Conservation (phyloP, 2,888 invertebrate genomes). For the Perithous albicinctus region DNA sequence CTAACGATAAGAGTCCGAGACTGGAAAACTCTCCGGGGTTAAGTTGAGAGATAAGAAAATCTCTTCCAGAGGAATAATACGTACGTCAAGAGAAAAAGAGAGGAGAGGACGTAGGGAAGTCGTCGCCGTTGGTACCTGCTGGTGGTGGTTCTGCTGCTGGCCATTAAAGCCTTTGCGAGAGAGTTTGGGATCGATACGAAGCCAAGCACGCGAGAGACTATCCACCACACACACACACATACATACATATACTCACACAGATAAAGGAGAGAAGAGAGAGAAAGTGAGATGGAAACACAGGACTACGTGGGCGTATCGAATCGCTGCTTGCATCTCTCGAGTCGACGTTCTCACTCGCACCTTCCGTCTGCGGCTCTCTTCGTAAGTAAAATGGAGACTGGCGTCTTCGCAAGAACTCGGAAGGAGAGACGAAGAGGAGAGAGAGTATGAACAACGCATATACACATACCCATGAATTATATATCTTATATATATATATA, state of each 20-base stretch:
- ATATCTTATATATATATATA: too few species aligned
- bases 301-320: slow-evolving; percentile 65
- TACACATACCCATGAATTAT: too few species aligned
- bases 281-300: slow-evolving; percentile 60
- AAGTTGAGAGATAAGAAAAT: not conserved
- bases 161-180: slow-evolving; percentile 65
- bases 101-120: slow-evolving; percentile 41
- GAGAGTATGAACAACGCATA: slow-evolving; percentile 46
- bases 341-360: slow-evolving; percentile 35
- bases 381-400: slow-evolving; percentile 65
- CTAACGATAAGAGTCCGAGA: not conserved
- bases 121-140: slow-evolving; percentile 56
- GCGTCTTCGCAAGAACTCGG: slow-evolving; percentile 54
- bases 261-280: slow-evolving; percentile 38
- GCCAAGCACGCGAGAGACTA: slow-evolving; percentile 64
- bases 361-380: slow-evolving; percentile 35
- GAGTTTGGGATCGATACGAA: slow-evolving; percentile 68
- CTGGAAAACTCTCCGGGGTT: not conserved
- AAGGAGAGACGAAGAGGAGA: slow-evolving; percentile 49
- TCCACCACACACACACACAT: slow-evolving; percentile 65
- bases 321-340: slow-evolving; percentile 57
- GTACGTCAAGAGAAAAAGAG: slow-evolving; percentile 5
- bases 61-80: not conserved
- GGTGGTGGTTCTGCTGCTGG: slow-evolving; percentile 55
- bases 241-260: too few species aligned